Percentiles rank a stretch among this genome's conserved stretches.
Evolutionary conservation across 2,113 vertebrate species (phyloP).

Genomic region (Climacteris rufus): DNA sequence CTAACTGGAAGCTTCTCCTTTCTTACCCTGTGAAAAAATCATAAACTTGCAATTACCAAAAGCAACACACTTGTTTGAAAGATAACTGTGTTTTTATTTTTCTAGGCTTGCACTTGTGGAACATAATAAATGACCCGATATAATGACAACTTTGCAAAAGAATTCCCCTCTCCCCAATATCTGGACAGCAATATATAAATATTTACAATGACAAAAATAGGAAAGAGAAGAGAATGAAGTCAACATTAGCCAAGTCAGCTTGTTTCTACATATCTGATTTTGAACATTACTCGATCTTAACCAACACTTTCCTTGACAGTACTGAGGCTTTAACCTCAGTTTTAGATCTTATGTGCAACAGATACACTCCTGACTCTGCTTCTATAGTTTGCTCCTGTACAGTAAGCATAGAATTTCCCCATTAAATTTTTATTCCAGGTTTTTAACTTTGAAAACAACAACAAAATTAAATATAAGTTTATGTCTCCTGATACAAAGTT

Average conservation of each 20-base stretch:
- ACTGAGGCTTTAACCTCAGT: neutral
- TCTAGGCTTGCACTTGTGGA: constrained; percentile 65
- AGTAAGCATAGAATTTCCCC: constrained; percentile 27
- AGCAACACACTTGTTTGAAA: constrained; percentile 49
- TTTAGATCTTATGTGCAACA: neutral
- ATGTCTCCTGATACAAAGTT: constrained; percentile 28
- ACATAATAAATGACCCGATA: constrained; percentile 75
- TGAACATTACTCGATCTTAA: constrained; percentile 31
- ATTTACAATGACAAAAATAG: constrained; percentile 80
- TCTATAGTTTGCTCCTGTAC: constrained; percentile 28
- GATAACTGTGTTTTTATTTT: constrained; percentile 71
- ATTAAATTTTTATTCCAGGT: constrained; percentile 34
- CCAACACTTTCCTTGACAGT: neutral
- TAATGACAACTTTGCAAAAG: constrained; percentile 70
- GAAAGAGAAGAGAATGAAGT: constrained; percentile 59
- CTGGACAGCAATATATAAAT: constrained; percentile 75
- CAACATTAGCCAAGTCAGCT: constrained; percentile 44
- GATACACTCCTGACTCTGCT: neutral
- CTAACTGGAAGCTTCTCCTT: neutral
- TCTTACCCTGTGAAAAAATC: neutral
- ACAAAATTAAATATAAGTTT: constrained; percentile 45
- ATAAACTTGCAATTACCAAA: neutral
- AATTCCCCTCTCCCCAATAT: constrained; percentile 30
- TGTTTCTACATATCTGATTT: constrained; percentile 31
- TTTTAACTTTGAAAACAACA: constrained; percentile 49